Conservation (phyloP, 2,113 vertebrate species). For the Paradoxurus hermaphroditus region DNA sequence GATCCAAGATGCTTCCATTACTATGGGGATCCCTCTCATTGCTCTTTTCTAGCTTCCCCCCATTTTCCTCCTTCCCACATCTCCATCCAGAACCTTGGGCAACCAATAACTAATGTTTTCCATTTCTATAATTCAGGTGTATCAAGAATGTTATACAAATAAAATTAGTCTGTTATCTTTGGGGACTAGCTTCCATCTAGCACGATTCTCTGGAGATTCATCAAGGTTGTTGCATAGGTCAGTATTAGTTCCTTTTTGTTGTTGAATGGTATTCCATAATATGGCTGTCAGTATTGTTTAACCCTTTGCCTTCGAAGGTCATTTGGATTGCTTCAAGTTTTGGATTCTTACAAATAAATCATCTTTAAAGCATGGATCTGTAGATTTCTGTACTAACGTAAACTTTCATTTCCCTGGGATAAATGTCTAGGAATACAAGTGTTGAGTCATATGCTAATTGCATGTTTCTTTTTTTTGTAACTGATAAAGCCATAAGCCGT, state of each 20-base stretch:
- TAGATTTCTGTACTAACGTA: neutral
- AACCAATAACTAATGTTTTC: neutral
- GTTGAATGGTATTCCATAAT: too few relatives aligned
- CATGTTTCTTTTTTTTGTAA: neutral
- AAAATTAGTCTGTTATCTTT: neutral
- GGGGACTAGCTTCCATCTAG: neutral
- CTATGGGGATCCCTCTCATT: rapidly evolving
- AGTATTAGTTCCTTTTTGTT: neutral
- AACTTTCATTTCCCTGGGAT: neutral
- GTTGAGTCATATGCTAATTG: neutral
- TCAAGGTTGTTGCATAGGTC: neutral
- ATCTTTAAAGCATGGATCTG: neutral
- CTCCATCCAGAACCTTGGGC: neutral
- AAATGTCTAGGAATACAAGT: neutral
- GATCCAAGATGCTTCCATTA: neutral
- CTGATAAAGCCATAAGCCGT: neutral
- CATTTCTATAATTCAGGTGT: neutral
- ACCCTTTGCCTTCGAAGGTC: neutral
- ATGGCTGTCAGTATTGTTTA: neutral
- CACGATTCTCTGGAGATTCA: neutral
- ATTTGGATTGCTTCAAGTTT: neutral
- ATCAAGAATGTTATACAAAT: neutral
- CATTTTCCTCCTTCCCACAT: rapidly evolving
- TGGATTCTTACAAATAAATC: neutral
- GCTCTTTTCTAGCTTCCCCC: too few relatives aligned